Evolutionary conservation across 2,888 invertebrate genomes (phyloP), one percentile per base, ranked within the genome.

Genomic region (Mythimna pallens): DNA sequence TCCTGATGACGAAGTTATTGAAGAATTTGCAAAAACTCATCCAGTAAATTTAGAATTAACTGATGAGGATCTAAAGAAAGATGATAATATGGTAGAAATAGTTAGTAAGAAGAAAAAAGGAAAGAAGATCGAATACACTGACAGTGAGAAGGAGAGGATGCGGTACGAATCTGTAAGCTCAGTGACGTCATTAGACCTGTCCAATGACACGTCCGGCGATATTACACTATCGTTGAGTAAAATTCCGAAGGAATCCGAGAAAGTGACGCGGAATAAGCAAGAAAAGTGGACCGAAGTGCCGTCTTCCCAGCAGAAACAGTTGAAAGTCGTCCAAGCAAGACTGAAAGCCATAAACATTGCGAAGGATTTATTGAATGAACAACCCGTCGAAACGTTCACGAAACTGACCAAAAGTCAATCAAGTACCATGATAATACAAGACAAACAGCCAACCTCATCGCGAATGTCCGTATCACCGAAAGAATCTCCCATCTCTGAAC

Each of bases 1-100:
- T 0, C 97, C 97, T 0, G 92, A 91, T 6, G 98, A 98, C 88
- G 97, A 97, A 76, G 88, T 90, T 1, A 94, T 97, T 50, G 89
- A 94, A 52, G 94, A 95, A 64, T 93, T 93, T 22, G 92, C 92
- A 20, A 93, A 92, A 70, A 90, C 80, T 36, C 92, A 89, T 81
- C 96, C 97, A 0, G 91, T 97, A 3, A 94, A 96, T 73, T 86
- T 97, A 59, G 93, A 96, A 14, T 86, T 96, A 54, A 94, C 95
- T 5, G 95, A 94, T 50, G 96, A 97, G 47, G 96, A 97, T 65
- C 89, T 96, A 30, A 96, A 95, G 68, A 96, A 90, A 84, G 95
- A 97, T 68, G 94, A 96, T 73, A 92, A 92, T 70, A 78, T 93
- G 2, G 68, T 90, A 25, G 95, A 95, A 63, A 87, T 92, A 75